These are phyloP conservation scores for Ladona fulva DNA, from an alignment of 1,140 invertebrate species.

Conservation along the genomic window DNA sequence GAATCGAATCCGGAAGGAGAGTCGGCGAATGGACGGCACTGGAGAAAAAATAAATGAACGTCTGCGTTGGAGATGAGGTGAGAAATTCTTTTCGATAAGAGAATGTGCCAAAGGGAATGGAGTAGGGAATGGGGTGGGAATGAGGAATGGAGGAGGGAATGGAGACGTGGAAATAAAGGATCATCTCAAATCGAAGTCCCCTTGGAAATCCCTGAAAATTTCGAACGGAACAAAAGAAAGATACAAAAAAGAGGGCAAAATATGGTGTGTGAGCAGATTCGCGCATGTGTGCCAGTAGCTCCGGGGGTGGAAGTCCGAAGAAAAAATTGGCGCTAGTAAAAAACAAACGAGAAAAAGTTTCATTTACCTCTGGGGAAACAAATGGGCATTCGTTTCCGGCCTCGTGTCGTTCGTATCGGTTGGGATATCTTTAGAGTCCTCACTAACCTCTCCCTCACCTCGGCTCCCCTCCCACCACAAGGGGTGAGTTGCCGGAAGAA, in stretches of 20 bases:
- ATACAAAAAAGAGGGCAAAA: too few species aligned
- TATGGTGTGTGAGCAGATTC: neutral
- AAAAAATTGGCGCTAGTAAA: neutral
- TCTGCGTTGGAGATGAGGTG: neutral
- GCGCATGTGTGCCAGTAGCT: neutral
- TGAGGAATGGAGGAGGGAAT: neutral
- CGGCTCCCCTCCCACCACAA: neutral
- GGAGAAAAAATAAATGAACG: neutral
- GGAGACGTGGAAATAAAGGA: too few species aligned
- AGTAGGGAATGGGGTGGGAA: neutral
- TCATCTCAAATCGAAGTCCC: too few species aligned
- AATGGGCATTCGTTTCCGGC: slow-evolving; percentile 2
- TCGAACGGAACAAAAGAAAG: too few species aligned
- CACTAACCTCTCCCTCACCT: neutral
- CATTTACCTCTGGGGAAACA: neutral
- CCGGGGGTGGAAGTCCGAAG: neutral
- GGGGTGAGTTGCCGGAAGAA: neutral
- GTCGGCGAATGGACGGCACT: too few species aligned
- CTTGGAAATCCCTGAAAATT: too few species aligned
- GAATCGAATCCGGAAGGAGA: too few species aligned
- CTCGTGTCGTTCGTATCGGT: neutral
- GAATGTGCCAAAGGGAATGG: neutral
- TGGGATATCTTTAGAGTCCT: neutral
- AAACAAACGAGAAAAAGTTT: neutral
- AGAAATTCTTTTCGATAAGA: neutral